Evolutionary conservation across 2,797 vertebrate genomes (phyloP).

Genomic region (Lateolabrax maculatus): DNA sequence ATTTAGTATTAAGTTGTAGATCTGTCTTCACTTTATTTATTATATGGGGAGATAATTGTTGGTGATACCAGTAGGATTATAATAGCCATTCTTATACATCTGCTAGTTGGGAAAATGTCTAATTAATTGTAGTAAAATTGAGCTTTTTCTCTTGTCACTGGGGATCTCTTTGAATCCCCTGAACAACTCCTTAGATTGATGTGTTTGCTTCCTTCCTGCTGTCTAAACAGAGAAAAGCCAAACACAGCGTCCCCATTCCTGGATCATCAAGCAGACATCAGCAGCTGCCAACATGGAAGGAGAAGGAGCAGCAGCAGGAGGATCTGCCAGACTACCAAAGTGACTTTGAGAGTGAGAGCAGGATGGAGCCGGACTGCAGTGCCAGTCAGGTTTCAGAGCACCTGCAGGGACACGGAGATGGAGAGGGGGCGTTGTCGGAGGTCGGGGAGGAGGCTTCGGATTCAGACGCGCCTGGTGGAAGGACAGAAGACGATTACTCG

Average conservation of each 20-base stretch:
- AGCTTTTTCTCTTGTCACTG: background rate
- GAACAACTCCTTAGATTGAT: slow-evolving; percentile 4
- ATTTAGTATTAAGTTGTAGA: too few relatives aligned
- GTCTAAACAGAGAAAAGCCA: slow-evolving; percentile 32
- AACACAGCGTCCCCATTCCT: background rate
- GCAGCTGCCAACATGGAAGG: background rate
- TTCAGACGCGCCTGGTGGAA: slow-evolving; percentile 51
- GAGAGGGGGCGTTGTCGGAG: slow-evolving; percentile 40
- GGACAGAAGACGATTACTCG: slow-evolving; percentile 33
- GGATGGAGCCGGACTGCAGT: slow-evolving; percentile 47
- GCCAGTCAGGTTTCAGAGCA: slow-evolving; percentile 83
- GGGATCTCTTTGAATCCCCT: background rate
- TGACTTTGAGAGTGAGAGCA: slow-evolving; percentile 75
- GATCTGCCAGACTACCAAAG: slow-evolving; percentile 61
- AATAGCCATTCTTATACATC: background rate
- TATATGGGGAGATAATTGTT: background rate
- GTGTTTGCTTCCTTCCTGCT: slow-evolving; percentile 11
- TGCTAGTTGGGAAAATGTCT: background rate
- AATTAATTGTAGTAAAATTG: background rate
- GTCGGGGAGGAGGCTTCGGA: slow-evolving; percentile 7
- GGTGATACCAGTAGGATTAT: background rate
- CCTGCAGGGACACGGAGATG: slow-evolving; percentile 63
- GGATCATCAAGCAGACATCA: slow-evolving; percentile 3
- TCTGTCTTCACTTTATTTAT: background rate
- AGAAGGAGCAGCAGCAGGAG: slow-evolving; percentile 19